Evolutionary conservation across 2,797 vertebrate genomes (phyloP).

Genomic region (Heteromormyrus szaboi): DNA sequence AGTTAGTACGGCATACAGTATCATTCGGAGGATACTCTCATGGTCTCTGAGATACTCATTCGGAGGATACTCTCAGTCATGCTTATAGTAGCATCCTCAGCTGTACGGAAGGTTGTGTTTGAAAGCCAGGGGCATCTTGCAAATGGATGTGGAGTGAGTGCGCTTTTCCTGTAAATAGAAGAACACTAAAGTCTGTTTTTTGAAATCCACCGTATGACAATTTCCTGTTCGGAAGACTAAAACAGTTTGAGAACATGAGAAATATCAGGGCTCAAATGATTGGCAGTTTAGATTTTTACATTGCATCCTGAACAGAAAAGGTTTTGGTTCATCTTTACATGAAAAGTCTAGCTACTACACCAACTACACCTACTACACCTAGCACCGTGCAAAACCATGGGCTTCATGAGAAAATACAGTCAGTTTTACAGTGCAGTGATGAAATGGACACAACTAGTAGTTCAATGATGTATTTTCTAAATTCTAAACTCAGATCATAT

Average conservation of each 20-base stretch:
- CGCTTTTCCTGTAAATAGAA: not conserved
- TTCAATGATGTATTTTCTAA: conserved; percentile 23
- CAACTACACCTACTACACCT: not conserved
- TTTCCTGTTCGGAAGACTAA: conserved; percentile 54
- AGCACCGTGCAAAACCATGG: not conserved
- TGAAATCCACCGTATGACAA: conserved; percentile 21
- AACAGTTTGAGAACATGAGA: conserved; percentile 45
- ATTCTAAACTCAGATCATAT: conserved; percentile 30
- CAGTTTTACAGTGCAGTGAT: not conserved
- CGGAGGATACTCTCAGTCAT: not conserved
- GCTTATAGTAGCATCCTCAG: conserved; percentile 14
- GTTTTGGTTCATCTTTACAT: conserved; percentile 26
- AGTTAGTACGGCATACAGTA: not conserved
- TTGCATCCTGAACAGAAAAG: conserved; percentile 63
- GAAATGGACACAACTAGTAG: not conserved
- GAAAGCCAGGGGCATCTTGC: conserved; percentile 25
- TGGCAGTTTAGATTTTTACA: conserved; percentile 51
- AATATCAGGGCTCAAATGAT: conserved; percentile 24
- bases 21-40: conserved; percentile 28
- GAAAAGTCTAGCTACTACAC: not conserved
- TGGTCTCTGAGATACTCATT: not conserved
- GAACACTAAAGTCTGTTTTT: not conserved
- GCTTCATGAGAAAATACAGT: not conserved
- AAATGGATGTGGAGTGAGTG: not conserved
- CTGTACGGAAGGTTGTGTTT: conserved; percentile 46